phyloP scores from a whole-genome alignment of 2,888 invertebrate species.

The Acleris literana region DNA sequence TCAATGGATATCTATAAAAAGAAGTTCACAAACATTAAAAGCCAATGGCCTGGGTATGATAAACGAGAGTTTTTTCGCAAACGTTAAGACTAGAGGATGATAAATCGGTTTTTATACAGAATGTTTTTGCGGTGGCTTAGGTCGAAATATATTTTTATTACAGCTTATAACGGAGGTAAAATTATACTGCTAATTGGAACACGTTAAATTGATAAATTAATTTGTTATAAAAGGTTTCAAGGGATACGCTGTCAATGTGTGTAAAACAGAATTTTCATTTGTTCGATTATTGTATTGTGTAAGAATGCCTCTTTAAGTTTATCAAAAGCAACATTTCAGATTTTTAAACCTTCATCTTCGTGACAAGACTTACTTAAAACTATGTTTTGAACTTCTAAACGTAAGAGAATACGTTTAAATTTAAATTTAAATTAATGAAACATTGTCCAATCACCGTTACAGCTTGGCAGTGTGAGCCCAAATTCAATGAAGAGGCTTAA shows the following conservation, averaged over 20 bases:
- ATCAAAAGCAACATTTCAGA: no score
- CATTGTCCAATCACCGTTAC: constrained; percentile 37
- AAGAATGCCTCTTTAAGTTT: no score
- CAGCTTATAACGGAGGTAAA: not conserved
- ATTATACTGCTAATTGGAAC: not conserved
- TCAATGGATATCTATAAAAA: constrained; percentile 19
- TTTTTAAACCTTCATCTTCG: not conserved
- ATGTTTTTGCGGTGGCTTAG: constrained; percentile 1
- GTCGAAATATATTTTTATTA: not conserved
- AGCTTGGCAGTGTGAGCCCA: constrained; percentile 36
- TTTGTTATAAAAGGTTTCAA: no score
- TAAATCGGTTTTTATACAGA: constrained; percentile 20
- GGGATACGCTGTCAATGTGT: no score
- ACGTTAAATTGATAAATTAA: no score
- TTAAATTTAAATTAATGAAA: constrained; percentile 41
- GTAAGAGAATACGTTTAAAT: constrained; percentile 36
- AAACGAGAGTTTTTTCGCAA: constrained; percentile 27
- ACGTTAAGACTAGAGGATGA: constrained; percentile 14
- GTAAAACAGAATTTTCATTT: no score
- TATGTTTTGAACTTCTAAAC: constrained; percentile 15
- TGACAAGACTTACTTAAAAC: not conserved
- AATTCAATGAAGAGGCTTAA: constrained; percentile 41
- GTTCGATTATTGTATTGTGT: no score
- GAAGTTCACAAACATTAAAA: constrained; percentile 27
- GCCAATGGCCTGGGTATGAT: constrained; percentile 27